phyloP scores from a whole-genome alignment of 2,797 vertebrate genomes.

The Notoglanidium macrostoma region DNA sequence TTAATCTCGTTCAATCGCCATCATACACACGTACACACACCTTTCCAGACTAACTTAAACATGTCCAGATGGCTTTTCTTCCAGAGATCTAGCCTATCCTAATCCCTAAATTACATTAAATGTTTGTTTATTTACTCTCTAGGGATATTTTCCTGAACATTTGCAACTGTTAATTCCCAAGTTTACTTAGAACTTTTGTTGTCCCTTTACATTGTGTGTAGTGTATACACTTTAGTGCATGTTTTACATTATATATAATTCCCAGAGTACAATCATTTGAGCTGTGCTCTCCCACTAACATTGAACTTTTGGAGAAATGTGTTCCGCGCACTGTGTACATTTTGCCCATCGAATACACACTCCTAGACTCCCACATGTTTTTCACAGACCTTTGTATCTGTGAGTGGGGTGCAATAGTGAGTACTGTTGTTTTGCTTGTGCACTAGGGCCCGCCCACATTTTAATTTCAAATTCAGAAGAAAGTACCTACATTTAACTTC shows the following conservation, averaged over 20 bases:
- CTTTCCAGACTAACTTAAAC: slow-evolving; percentile 57
- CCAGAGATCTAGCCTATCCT: slow-evolving; percentile 60
- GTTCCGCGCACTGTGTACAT: slow-evolving; percentile 56
- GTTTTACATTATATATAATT: not conserved
- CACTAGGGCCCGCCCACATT: slow-evolving; percentile 61
- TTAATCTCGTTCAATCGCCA: slow-evolving; percentile 12
- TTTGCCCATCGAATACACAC: slow-evolving; percentile 68
- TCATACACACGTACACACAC: slow-evolving; percentile 29
- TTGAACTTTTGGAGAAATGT: slow-evolving; percentile 40
- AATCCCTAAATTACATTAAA: slow-evolving; percentile 69
- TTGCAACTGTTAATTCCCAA: slow-evolving; percentile 43
- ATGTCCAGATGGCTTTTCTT: slow-evolving; percentile 67
- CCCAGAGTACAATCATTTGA: slow-evolving; percentile 16
- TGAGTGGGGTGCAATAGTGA: slow-evolving; percentile 52
- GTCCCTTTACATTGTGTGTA: slow-evolving; percentile 19
- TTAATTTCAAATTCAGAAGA: slow-evolving; percentile 65
- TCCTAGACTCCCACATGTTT: slow-evolving; percentile 75
- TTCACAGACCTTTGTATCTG: slow-evolving; percentile 64
- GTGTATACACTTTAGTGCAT: slow-evolving; percentile 3
- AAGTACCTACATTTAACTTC: slow-evolving; percentile 65
- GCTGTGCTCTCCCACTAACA: slow-evolving; percentile 17
- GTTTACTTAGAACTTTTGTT: slow-evolving; percentile 21
- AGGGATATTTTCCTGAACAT: slow-evolving; percentile 54
- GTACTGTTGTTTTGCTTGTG: slow-evolving; percentile 66
- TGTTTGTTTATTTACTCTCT: slow-evolving; percentile 66